phyloP scores from a whole-genome alignment of 1,140 invertebrate genomes.

The Drosophila tani region DNA sequence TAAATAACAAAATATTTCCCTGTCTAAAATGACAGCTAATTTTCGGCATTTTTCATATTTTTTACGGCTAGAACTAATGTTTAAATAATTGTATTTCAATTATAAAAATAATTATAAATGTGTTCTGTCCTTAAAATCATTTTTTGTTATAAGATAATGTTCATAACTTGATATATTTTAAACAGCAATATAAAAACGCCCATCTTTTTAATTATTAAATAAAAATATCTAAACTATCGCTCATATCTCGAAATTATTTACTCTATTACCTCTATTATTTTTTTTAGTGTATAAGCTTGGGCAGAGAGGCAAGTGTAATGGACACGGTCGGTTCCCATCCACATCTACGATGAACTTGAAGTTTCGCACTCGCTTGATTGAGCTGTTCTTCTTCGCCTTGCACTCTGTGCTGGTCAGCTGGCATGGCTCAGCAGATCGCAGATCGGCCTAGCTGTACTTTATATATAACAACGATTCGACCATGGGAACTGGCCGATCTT shows the following conservation, averaged over 20 bases:
- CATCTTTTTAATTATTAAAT: neutral
- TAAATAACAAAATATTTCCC: too few relatives aligned
- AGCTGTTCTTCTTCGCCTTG: slow-evolving; percentile 66
- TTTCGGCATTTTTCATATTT: too few relatives aligned
- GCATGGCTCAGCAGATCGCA: slow-evolving; percentile 54
- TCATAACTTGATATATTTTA: too few relatives aligned
- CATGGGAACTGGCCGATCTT: slow-evolving; percentile 50
- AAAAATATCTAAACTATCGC: neutral
- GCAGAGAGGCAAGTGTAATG: slow-evolving; percentile 56
- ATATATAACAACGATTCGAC: slow-evolving; percentile 58
- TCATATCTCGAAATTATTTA: too few relatives aligned
- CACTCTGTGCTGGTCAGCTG: slow-evolving; percentile 38
- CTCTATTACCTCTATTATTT: neutral
- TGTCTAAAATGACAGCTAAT: too few relatives aligned
- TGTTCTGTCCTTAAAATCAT: too few relatives aligned
- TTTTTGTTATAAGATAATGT: too few relatives aligned
- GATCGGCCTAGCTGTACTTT: slow-evolving; percentile 78
- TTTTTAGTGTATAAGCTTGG: neutral
- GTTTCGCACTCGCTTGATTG: slow-evolving; percentile 73
- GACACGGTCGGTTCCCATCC: slow-evolving; percentile 66
- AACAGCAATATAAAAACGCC: too few relatives aligned
- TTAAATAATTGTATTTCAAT: too few relatives aligned
- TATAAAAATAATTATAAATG: too few relatives aligned
- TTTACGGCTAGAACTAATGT: too few relatives aligned
- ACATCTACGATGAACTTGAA: slow-evolving; percentile 31